These are phyloP conservation scores for Aegypius monachus DNA, from an alignment of 2,113 vertebrate species.

Conservation along the genomic window DNA sequence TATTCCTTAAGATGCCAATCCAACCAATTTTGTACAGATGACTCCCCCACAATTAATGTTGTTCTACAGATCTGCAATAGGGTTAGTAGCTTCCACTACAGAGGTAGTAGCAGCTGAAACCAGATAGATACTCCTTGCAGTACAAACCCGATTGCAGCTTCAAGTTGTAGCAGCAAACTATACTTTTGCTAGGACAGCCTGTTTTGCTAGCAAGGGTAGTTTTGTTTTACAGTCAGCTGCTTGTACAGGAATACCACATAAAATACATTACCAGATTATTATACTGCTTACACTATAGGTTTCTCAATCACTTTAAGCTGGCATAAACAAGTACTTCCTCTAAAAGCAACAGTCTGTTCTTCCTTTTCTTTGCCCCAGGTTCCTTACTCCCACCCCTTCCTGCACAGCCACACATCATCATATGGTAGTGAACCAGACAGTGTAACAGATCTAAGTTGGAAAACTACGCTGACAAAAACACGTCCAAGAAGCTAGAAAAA, in stretches of 20 bases:
- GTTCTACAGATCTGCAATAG: background rate
- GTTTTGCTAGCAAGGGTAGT: background rate
- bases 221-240: background rate
- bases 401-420: background rate
- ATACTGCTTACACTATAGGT: background rate
- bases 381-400: slow-evolving; percentile 27
- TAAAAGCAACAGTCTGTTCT: background rate
- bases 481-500: background rate
- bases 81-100: background rate
- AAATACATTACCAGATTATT: background rate
- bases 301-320: background rate
- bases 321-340: slow-evolving; percentile 31
- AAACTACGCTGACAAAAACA: background rate
- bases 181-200: background rate
- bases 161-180: background rate
- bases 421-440: background rate
- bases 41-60: background rate
- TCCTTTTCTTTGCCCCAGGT: background rate
- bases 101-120: background rate
- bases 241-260: background rate
- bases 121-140: background rate
- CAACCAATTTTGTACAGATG: background rate
- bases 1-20: rapidly evolving
- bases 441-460: background rate
- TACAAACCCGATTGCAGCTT: background rate